These are phyloP conservation scores for Odocoileus virginianus DNA, from an alignment of 2,113 vertebrate species.

Conservation along the genomic window DNA sequence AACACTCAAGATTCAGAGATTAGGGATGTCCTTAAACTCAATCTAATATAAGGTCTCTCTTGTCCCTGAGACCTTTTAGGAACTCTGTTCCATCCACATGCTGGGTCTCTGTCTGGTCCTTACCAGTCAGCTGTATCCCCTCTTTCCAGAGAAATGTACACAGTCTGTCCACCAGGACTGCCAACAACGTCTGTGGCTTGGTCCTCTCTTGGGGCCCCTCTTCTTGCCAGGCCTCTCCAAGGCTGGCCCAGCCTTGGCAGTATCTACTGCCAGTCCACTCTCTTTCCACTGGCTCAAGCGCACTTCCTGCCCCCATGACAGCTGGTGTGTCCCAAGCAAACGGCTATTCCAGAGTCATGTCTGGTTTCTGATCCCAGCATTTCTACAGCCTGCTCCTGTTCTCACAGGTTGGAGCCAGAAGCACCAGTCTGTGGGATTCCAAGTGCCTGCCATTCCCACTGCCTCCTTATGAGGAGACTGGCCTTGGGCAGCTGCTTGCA, in stretches of 20 bases:
- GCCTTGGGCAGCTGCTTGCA: neutral
- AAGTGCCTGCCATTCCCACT: neutral
- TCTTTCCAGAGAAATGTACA: neutral
- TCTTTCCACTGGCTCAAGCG: neutral
- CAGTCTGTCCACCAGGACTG: neutral
- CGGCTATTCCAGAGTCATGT: neutral
- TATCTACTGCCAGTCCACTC: neutral
- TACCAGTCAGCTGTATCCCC: neutral
- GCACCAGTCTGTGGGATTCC: too few species aligned
- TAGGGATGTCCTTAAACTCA: neutral
- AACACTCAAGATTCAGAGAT: neutral
- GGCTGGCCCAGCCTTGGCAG: neutral
- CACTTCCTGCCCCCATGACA: neutral
- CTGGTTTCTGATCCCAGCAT: neutral
- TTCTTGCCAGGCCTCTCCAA: neutral
- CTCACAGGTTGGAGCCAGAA: neutral
- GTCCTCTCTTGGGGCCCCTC: neutral
- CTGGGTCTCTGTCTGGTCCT: neutral
- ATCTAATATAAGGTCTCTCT: neutral
- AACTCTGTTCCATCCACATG: neutral
- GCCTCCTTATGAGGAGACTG: neutral
- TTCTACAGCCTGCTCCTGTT: neutral
- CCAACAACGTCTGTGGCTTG: neutral
- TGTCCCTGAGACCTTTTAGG: neutral
- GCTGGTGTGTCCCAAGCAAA: neutral